Percentiles rank a stretch among this genome's conserved stretches.
Evolutionary conservation across 1,140 invertebrate species (phyloP).

Genomic region (Eumaeus atala): DNA sequence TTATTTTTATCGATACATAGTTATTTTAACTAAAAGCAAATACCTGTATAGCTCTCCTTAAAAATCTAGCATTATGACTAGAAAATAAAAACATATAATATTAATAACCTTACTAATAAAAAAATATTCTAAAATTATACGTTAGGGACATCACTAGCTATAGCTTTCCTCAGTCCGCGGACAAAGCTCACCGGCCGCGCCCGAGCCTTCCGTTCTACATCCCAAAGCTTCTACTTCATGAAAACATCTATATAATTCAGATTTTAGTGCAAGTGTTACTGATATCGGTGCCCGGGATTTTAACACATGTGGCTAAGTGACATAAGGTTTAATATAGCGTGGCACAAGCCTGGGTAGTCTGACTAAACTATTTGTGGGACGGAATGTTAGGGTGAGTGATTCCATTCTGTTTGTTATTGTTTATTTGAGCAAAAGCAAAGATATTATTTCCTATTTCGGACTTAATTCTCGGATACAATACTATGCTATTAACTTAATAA

Average conservation of each 20-base stretch:
- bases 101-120: not conserved
- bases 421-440: too few species aligned
- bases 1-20: not conserved
- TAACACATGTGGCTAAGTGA: constrained; percentile 61
- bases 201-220: constrained; percentile 26
- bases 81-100: not conserved
- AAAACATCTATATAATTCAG: constrained; percentile 15
- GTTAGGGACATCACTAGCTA: constrained; percentile 28
- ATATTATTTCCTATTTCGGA: too few species aligned
- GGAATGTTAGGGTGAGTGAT: constrained; percentile 61
- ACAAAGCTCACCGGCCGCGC: constrained; percentile 38
- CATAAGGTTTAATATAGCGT: constrained; percentile 59
- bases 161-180: constrained; percentile 37
- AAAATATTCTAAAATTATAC: not conserved
- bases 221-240: constrained; percentile 6
- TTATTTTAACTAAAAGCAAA: too few species aligned
- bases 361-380: constrained; percentile 43
- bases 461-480: too few species aligned
- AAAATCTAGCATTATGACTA: not conserved
- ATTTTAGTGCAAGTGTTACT: constrained; percentile 25
- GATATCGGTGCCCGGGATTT: constrained; percentile 32
- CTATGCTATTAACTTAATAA: too few species aligned
- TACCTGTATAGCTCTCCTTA: not conserved
- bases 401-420: too few species aligned
- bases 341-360: constrained; percentile 62